Evolutionary conservation across 2,888 invertebrate genomes (phyloP), one percentile per base, ranked within the genome.

Genomic region (Aquatica leii): DNA sequence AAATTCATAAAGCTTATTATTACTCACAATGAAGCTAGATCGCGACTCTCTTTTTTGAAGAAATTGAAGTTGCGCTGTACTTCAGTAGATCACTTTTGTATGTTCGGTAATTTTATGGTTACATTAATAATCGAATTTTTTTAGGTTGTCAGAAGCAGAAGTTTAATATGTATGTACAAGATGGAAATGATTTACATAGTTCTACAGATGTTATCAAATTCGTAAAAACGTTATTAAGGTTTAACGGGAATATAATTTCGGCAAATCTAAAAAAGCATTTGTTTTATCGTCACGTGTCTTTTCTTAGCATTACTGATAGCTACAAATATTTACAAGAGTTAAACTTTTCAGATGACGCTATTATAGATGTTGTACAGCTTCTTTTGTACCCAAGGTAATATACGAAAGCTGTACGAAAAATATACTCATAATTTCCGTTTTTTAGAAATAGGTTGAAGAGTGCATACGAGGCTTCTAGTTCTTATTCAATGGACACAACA

Each of bases 351-450:
- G 78, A 81, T 54, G 73, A 82, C 3, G 85, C 86, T 34, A 87
- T 93, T 68, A 82, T 82, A 34, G 77, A 83, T 20, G 88, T 88
- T 72, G 82, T 90, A 54, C 87, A 88, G 61, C 77, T 92, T 24
- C 77, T 92, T 5, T 77, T 93, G 12, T 93, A 93, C 82, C 87
- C 91, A 5, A 81, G 83, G 90, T 91, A 81, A 6, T 21, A 14
- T 31, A 11, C 14, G 8, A 15, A 20, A 20, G 20, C 4, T 18
- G 5, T 48, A 3, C 21, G 11, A 15, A 9, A 4, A 2, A 18
- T 21, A 21, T 48, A n/a, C 9, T 20, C 12, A 46, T 48, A 5
- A 65, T 59, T 66, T 55, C 67, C 67, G 58, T 67, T 35, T 75
- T 74, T 66, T 73, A 78, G 82, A 63, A 74, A 77, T 14, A 76